Conservation (phyloP, 2,113 vertebrate genomes). For the Anas platyrhynchos region DNA sequence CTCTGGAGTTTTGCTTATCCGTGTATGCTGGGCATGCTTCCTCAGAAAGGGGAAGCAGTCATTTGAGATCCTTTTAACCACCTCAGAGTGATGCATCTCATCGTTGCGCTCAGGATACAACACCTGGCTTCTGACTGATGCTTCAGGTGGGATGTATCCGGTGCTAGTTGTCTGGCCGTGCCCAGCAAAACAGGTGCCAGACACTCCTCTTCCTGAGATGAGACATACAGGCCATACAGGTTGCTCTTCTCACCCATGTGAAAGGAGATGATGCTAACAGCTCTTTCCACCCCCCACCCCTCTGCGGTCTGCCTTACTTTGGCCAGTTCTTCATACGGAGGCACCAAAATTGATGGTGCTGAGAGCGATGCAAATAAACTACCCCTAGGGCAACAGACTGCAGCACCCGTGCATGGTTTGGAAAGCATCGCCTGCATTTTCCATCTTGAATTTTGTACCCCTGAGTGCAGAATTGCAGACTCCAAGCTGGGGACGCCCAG, state of each 20-base stretch:
- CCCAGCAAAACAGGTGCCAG: neutral
- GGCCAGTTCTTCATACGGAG: neutral
- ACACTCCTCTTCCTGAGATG: neutral
- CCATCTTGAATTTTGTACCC: neutral
- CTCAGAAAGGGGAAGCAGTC: neutral
- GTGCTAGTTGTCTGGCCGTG: neutral
- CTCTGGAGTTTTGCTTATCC: neutral
- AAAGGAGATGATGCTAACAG: neutral
- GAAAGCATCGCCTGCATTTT: neutral
- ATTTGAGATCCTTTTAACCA: neutral
- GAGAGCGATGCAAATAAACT: neutral
- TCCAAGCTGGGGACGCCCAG: neutral
- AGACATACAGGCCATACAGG: neutral
- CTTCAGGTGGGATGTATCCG: neutral
- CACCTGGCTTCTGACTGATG: neutral
- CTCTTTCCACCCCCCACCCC: neutral
- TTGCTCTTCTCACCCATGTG: neutral
- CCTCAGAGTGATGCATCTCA: neutral
- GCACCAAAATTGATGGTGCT: neutral
- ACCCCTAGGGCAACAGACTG: no score
- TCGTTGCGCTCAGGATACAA: neutral
- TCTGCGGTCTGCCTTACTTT: neutral
- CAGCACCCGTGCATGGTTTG: neutral
- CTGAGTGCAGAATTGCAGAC: neutral
- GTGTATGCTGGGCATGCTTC: rapidly evolving